These are phyloP conservation scores for Phthorimaea operculella DNA, from an alignment of 1,140 invertebrate species.

Conservation along the genomic window DNA sequence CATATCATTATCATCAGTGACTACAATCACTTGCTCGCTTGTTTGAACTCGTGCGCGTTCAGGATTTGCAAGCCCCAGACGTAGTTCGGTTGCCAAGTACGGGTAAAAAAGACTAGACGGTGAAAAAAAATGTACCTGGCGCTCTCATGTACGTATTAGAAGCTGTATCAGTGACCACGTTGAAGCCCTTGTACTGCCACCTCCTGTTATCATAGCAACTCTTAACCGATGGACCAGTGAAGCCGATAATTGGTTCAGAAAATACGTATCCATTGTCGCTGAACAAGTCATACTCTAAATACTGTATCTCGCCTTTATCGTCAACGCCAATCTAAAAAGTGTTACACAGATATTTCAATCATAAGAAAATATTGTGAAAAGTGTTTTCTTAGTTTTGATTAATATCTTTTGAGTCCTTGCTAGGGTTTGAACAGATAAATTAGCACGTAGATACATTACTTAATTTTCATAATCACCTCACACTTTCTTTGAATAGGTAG, in stretches of 20 bases:
- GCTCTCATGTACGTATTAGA: slow-evolving; percentile 65
- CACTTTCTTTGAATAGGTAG: slow-evolving; percentile 67
- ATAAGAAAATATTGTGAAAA: too few relatives aligned
- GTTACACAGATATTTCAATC: background rate
- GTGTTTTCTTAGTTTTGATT: too few relatives aligned
- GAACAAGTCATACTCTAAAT: slow-evolving; percentile 66
- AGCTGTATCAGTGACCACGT: slow-evolving; percentile 30
- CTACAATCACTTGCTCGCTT: too few relatives aligned
- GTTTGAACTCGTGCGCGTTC: too few relatives aligned
- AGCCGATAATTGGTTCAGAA: slow-evolving; percentile 55
- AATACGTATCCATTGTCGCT: slow-evolving; percentile 67
- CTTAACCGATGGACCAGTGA: slow-evolving; percentile 3
- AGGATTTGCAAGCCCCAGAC: too few relatives aligned
- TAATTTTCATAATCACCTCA: slow-evolving; percentile 56
- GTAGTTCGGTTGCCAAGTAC: too few relatives aligned
- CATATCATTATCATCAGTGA: too few relatives aligned
- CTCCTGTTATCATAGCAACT: slow-evolving; percentile 10
- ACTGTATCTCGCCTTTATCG: slow-evolving; percentile 70
- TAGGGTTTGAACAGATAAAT: background rate
- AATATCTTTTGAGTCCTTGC: too few relatives aligned
- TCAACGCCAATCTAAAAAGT: slow-evolving; percentile 63
- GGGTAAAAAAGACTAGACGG: too few relatives aligned
- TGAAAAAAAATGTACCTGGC: too few relatives aligned
- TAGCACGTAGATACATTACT: background rate
- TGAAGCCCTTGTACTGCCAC: slow-evolving; percentile 18